Evolutionary conservation across 2,888 invertebrate species (phyloP), one percentile per base, ranked within the genome.

Genomic region (Parasteatoda lunata): DNA sequence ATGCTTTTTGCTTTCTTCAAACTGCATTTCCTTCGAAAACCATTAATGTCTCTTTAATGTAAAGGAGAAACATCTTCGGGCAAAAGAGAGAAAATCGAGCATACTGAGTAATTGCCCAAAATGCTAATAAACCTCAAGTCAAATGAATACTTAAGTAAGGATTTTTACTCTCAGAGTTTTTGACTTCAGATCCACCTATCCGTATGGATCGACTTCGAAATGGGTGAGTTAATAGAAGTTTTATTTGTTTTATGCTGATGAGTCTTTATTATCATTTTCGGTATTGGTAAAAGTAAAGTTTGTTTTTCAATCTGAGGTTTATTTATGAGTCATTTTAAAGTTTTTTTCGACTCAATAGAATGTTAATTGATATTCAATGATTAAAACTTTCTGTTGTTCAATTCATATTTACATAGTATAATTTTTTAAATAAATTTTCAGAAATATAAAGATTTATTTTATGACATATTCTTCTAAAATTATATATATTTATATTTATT

Each of bases 241-340:
- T 77, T 72, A 83, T 83, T 83, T 83, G 77, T 83, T 83, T 82
- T 83, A 83, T 83, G 83, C 77, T 83, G 83, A 83, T 83, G 83
- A 83, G 83, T 81, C 49, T 66, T 81, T 72, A 81, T 81, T 81
- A 81, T 81, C 68, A 72, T 49, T 49, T 73, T 75, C n/a, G 45
- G 66, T 59, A 11, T 59, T 59, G 66, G 66, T n/a, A 15, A 68
- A 68, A 68, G n/a, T 59, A n/a, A 13, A 59, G 30, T 15, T 68
- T 68, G 9, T 9, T 30, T 30, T 30, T 30, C 30, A 30, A 30
- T 30, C 30, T 30, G 30, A 30, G 30, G 30, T 30, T 30, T 30
- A 30, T 30, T 30, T 30, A 30, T 2, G 30, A 30, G 30, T 30
- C 30, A 30, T 30, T 30, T 30, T 30, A 30, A 30, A 30, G 30